Evolutionary conservation across 2,113 vertebrate genomes (phyloP).

Genomic region (Aegotheles bennettii): DNA sequence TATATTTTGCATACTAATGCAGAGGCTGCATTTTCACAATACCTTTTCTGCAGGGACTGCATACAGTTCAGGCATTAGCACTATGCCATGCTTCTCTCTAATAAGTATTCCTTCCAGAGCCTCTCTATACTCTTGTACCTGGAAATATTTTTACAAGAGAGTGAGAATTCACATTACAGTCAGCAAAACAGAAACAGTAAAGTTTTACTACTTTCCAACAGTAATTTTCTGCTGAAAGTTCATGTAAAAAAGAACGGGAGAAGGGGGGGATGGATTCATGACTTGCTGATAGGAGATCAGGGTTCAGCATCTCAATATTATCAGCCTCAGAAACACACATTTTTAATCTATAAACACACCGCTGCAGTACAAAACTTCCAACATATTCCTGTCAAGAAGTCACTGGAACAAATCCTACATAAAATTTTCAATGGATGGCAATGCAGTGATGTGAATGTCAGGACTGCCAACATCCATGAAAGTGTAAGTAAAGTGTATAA

Average conservation of each 20-base stretch:
- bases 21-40: neutral
- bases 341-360: neutral
- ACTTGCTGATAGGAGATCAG: neutral
- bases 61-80: conserved; percentile 92
- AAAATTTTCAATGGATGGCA: neutral
- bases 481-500: neutral
- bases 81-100: conserved; percentile 88
- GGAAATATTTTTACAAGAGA: neutral
- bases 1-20: neutral
- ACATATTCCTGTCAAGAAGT: neutral
- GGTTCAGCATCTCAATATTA: neutral
- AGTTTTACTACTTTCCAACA: neutral
- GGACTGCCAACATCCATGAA: neutral
- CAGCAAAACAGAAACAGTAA: neutral
- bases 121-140: conserved; percentile 95
- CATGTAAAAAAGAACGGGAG: neutral
- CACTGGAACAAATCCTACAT: neutral
- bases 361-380: neutral
- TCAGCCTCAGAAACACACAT: neutral
- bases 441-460: neutral
- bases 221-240: neutral
- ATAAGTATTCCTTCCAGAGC: conserved; percentile 92
- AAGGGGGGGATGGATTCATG: fast-evolving
- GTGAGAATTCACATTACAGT: neutral
- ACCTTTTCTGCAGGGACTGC: conserved; percentile 90